These are phyloP conservation scores for Timema cristinae DNA, from an alignment of 2,888 invertebrate species.

Conservation along the genomic window DNA sequence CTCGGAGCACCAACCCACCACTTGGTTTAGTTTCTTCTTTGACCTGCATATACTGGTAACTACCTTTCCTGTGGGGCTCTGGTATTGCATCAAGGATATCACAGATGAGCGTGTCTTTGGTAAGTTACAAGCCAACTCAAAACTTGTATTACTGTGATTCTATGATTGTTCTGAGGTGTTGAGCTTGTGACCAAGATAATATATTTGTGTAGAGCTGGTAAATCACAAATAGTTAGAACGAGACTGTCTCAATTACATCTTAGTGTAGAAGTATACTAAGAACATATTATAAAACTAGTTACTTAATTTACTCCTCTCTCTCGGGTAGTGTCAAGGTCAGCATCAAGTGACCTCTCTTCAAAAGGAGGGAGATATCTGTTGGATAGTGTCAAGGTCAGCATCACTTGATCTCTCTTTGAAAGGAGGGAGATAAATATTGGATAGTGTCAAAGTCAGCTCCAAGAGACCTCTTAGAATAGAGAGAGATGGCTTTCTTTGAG, in stretches of 20 bases:
- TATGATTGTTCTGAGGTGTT: slow-evolving; percentile 20
- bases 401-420: no score
- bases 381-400: no score
- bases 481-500: no score
- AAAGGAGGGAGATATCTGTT: no score
- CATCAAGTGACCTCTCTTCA: no score
- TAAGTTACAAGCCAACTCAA: slow-evolving; percentile 47
- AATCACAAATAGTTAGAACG: neutral
- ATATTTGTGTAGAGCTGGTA: neutral
- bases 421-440: no score
- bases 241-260: neutral
- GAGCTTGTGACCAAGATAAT: neutral
- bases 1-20: slow-evolving; percentile 99
- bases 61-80: slow-evolving; percentile 96
- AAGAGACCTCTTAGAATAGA: no score
- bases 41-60: slow-evolving; percentile 95
- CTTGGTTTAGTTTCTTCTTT: slow-evolving; percentile 99
- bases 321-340: no score
- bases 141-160: slow-evolving; percentile 16
- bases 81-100: slow-evolving; percentile 97
- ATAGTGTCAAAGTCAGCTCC: no score
- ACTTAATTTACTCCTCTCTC: no score
- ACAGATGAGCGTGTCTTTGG: slow-evolving; percentile 98
- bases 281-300: no score
- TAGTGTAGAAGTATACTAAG: no score